Base-by-base conservation (phyloP, 2,797 vertebrate genomes). In the Vipera latastei region DNA sequence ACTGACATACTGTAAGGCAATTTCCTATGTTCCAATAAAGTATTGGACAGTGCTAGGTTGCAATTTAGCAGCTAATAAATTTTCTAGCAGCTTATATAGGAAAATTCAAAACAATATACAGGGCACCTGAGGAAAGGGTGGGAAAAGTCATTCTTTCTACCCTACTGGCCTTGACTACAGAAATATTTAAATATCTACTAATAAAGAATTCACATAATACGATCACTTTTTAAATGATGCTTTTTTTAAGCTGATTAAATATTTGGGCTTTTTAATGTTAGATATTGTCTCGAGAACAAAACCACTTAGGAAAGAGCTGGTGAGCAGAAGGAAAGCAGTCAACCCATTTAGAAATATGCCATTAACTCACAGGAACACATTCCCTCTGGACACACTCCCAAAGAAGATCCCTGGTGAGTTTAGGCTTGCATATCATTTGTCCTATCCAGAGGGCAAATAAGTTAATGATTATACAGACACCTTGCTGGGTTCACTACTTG, bases 391-490 rank as follows among this genome's bases (percentile, higher is more conserved):
- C 92, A 73, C 95, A 96, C 96, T 95, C 94, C 95, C 97, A 97
- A 93, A 94, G 96, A 95, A 94, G 94, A 95, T 95, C 95, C 95
- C 96, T 96, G 93, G 95, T 11, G 95, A 97, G 96, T 96, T 94
- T 92, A 96, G 94, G 96, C 96, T 96, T 96, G 96, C 96, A 95
- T 96, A 93, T 95, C 96, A 96, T 95, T 95, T 97, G 94, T 94
- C 94, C 95, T 94, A 94, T 96, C 96, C 95, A 97, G 96, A 96
- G 94, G 95, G 95, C 88, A 65, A 96, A 93, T 93, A 95, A 97
- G 96, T 95, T 96, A 97, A 97, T 97, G 97, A 97, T 95, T 96
- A 95, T 94, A 95, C 91, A 96, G 97, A 95, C 90, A 96, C 94
- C 95, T 96, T 95, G 94, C 95, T 95, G 93, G 96, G 94, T 96